Evolutionary conservation across 2,888 invertebrate genomes (phyloP), one percentile per base, ranked within the genome.

Genomic region (Volucella zonaria): DNA sequence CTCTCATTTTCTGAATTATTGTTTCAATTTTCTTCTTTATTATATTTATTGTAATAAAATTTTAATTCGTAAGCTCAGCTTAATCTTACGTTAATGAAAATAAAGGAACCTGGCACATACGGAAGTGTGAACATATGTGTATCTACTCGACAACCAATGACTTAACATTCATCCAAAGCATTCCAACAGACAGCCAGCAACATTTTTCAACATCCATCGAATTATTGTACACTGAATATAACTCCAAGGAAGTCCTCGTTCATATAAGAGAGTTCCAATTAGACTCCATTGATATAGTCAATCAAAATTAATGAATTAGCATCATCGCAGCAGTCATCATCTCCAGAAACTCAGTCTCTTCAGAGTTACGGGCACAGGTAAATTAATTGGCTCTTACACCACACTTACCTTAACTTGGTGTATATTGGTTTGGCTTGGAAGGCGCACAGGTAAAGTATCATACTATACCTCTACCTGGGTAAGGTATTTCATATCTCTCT

Each of bases 311-410:
- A 85, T 81, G 73, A 81, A 73, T 73, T 76, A 81, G 67, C 81
- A 76, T 47, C 71, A 67, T 68, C 81, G 14, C 14, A 47, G 15
- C 47, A 64, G 38, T 40, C 59, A 31, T 31, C 31, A 6, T 31
- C 10, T 59, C 38, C 11, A 47, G 59, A n/a, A 59, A 49, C 18
- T 47, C 54, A 56, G 56, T 77, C 85, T 85, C 85, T 81, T 81
- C 15, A 2, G 12, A 49, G 66, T 59, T 23, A 49, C 14, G 0
- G 6, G 2, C n/a, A 59, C 58, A 73, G 85, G 68, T 77, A 73
- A 81, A 85, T 81, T 81, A 81, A 85, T 81, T 85, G 81, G 76
- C 85, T 77, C 85, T 81, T 83, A 68, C 52, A 59, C 52, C 80
- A 68, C 52, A 59, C 58, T 77, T 85, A 77, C 68, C 76, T 62